Base-by-base conservation (phyloP, 1,140 invertebrate species). In the Temnothorax nylanderi region DNA sequence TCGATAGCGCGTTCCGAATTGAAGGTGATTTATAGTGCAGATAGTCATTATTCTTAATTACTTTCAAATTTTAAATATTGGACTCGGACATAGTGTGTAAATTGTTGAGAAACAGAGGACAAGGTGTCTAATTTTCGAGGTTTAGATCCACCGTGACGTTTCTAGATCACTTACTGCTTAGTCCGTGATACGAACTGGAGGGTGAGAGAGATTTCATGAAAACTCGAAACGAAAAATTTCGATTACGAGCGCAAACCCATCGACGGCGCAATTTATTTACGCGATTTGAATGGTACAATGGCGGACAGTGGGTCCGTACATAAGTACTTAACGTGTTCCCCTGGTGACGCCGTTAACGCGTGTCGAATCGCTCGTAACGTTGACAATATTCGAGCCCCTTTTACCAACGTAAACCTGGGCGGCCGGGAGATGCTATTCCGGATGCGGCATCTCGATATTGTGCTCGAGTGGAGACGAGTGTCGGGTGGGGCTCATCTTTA, bases 351-450 rank as follows among this genome's bases (percentile, higher is more conserved):
- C 56, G 87, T 92, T 92, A 93, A 93, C 89, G 92, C 88, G 92
- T 62, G 90, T 91, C 93, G 92, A 93, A 93, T 93, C 90, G 92
- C 62, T 88, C 54, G 76, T 85, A 92, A 90, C 89, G 89, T 91
- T 90, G 89, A 93, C 92, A 93, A 89, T 93, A 91, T 91, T 91
- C 81, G 62, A 89, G 85, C 88, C 92, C 89, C 92, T 89, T 91
- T 88, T 88, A 69, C 62, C 69, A 87, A 91, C 85, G 89, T 89
- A 93, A 93, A 93, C 92, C 93, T 82, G 87, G 90, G 93, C 86
- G 89, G 21, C 88, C 78, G 86, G 90, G 88, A 92, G 78, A 91
- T 60, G 85, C 67, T 87, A 81, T 91, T 90, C 74, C 72, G 65
- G 58, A 80, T 18, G 54, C 77, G 78, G 84, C 75, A 72, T 87